A percentile compares a stretch with the other conserved stretches of the same genome.
These are phyloP conservation scores for Cephus spinipes DNA, from an alignment of 2,888 invertebrate genomes.

Conservation along the genomic window DNA sequence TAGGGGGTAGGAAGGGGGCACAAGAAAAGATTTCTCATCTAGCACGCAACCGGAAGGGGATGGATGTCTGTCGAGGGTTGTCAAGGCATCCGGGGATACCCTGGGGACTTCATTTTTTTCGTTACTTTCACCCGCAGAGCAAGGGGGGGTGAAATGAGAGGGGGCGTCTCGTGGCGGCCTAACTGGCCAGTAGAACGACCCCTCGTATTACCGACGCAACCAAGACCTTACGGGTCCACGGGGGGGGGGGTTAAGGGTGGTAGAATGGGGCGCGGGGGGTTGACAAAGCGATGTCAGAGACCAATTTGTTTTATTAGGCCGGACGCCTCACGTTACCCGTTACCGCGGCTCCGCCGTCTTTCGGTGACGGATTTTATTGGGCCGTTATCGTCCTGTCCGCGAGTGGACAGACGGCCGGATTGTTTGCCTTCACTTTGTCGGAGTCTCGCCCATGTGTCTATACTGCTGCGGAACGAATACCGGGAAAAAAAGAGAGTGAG, in stretches of 20 bases:
- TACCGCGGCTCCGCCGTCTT: constrained; percentile 14
- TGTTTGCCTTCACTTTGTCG: constrained; percentile 45
- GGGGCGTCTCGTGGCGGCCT: too few species aligned
- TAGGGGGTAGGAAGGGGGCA: background rate
- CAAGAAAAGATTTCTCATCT: constrained; percentile 20
- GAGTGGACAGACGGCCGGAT: constrained; percentile 28
- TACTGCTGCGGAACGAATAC: background rate
- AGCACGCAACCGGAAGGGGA: constrained; percentile 26
- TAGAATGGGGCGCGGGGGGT: background rate
- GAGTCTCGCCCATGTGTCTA: constrained; percentile 27
- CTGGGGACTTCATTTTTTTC: too few species aligned
- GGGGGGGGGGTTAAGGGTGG: too few species aligned
- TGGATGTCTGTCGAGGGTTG: constrained; percentile 3
- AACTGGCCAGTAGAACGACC: too few species aligned
- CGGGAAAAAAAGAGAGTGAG: background rate
- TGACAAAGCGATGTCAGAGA: constrained; percentile 33
- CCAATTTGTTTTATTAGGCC: constrained; percentile 50
- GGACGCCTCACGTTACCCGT: constrained; percentile 17
- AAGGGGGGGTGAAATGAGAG: too few species aligned
- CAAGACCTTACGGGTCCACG: too few species aligned
- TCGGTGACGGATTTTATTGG: constrained; percentile 44
- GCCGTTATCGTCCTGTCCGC: constrained; percentile 38
- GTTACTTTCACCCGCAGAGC: too few species aligned
- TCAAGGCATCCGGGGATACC: background rate
- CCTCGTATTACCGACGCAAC: too few species aligned